Evolutionary conservation across 2,797 vertebrate genomes (phyloP), one percentile per base, ranked within the genome.

Genomic region (Anomalospiza imberbis): DNA sequence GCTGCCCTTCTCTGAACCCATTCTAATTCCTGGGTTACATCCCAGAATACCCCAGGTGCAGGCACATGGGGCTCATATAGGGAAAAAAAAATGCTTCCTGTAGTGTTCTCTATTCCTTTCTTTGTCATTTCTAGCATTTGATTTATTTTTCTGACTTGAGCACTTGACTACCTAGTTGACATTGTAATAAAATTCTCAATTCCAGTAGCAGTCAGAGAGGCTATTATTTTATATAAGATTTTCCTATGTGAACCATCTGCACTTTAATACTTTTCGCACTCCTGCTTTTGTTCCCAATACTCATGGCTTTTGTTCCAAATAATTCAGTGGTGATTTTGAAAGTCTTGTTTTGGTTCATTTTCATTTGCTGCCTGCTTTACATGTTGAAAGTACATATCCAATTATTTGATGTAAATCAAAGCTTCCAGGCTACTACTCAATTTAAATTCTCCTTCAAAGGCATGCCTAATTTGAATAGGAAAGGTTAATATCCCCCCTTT

Each of bases 391-490:
- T 66, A 67, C 11, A 51, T 48, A 85, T 70, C 51, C 77, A 94
- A 87, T 93, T 90, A 95, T 93, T 93, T 85, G 85, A 94, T 88
- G 88, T 66, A 95, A 95, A 93, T 91, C 74, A 96, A 90, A 96
- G 77, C 85, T 94, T 94, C 60, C 60, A 88, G 93, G 83, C 71
- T 92, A 96, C 48, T 71, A 77, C 10, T 94, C 76, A 72, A 81
- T 95, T 93, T 93, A 90, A 91, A 95, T 93, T 95, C 55, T 90
- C 22, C 72, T 94, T 89, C 89, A 92, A 89, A 95, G 68, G 28
- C 34, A 77, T 83, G 18, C 8, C 55, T 88, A 66, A 91, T 95
- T 95, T 96, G 86, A 95, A 94, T 84, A 88, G 54, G 84, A 93
- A 90, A 95, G 67, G 80, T 93, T 90, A 91, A 53, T 90, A 90